Evolutionary conservation across 2,113 vertebrate genomes (phyloP).

Genomic region (Chroicocephalus ridibundus): DNA sequence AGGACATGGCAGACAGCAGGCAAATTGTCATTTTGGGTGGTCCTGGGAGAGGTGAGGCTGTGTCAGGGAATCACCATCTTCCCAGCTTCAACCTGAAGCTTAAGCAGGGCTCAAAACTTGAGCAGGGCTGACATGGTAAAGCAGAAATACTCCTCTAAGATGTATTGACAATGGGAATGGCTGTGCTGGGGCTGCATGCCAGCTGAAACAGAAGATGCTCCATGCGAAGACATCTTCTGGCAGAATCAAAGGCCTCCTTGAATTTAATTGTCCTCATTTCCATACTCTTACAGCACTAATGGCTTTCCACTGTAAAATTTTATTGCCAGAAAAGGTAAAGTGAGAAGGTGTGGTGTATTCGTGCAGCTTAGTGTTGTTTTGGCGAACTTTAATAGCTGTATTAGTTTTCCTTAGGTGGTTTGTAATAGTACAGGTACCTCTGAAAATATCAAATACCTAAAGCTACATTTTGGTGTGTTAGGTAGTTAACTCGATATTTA

Average conservation of each 20-base stretch:
- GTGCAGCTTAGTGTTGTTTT: background rate
- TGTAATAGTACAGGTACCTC: background rate
- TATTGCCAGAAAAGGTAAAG: constrained; percentile 34
- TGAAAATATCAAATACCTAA: background rate
- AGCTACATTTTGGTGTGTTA: background rate
- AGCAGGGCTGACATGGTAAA: background rate
- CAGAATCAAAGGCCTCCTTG: background rate
- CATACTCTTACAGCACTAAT: background rate
- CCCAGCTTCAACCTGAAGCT: background rate
- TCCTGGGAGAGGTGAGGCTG: background rate
- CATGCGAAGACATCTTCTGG: background rate
- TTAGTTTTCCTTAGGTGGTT: background rate
- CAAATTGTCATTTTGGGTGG: background rate
- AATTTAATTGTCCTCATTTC: constrained; percentile 26
- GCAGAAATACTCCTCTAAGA: background rate
- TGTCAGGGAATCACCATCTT: background rate
- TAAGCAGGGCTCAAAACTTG: background rate
- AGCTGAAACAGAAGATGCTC: background rate
- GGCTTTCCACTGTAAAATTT: background rate
- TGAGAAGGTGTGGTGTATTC: background rate
- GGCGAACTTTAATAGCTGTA: background rate
- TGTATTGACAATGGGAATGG: accelerated
- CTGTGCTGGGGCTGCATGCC: background rate
- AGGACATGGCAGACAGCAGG: background rate
- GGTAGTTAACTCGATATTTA: background rate